Evolutionary conservation across 2,113 vertebrate species (phyloP).

Genomic region (Callocephalon fimbriatum): DNA sequence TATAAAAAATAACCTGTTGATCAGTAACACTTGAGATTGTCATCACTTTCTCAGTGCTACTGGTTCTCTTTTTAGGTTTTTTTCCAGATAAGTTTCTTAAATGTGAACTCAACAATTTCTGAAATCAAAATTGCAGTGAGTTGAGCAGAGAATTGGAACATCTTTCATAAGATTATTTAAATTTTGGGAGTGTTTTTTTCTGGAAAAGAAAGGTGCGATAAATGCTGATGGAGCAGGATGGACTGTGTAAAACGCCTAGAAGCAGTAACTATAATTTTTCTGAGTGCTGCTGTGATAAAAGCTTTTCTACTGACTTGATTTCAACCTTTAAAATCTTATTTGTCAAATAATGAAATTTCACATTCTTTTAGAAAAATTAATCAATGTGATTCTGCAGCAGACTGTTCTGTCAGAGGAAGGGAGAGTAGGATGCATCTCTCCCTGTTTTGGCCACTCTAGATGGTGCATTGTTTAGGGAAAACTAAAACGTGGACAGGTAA

Average conservation of each 20-base stretch:
- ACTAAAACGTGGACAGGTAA: not conserved
- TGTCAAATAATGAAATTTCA: not conserved
- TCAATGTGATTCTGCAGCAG: not conserved
- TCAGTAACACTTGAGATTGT: not conserved
- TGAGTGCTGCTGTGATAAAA: not conserved
- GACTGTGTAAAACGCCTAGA: not conserved
- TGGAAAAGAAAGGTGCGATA: not conserved
- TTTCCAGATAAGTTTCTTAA: not conserved
- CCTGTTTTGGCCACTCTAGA: not conserved
- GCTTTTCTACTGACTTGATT: not conserved
- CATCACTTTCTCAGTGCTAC: not conserved
- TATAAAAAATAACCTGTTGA: not conserved
- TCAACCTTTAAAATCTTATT: not conserved
- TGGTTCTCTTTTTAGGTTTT: rapidly evolving
- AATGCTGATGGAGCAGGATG: not conserved
- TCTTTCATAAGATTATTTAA: not conserved
- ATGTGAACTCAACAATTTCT: not conserved
- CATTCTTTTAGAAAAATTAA: not conserved
- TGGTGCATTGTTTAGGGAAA: not conserved
- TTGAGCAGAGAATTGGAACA: not conserved
- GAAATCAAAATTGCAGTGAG: not conserved
- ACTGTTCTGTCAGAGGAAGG: not conserved
- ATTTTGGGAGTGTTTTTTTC: not conserved
- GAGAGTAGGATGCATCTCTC: not conserved
- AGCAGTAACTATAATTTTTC: not conserved